Evolutionary conservation across 2,888 invertebrate species (phyloP).

Genomic region (Chrysodeixis includens): DNA sequence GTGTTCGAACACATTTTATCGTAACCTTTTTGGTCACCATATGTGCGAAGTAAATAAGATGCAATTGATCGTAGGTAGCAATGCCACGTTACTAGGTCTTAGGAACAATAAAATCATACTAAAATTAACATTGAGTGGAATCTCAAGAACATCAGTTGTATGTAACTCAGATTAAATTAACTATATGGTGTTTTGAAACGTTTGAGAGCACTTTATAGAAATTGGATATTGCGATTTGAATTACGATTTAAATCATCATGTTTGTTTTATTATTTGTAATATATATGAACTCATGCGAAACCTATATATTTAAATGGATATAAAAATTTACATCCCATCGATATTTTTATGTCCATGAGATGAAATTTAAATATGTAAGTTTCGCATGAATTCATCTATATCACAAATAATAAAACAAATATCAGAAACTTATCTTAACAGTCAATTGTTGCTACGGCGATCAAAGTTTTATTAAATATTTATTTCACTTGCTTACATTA

Average conservation of each 20-base stretch:
- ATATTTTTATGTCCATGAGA: no score
- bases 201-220: constrained; percentile 29
- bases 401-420: no score
- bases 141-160: constrained; percentile 71
- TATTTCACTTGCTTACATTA: not conserved
- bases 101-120: constrained; percentile 51
- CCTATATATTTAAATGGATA: no score
- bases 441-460: not conserved
- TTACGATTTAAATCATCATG: no score
- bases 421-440: constrained; percentile 1
- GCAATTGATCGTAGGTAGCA: constrained; percentile 64
- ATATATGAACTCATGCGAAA: no score
- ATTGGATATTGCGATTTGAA: constrained; percentile 22
- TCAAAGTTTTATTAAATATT: not conserved
- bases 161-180: constrained; percentile 53
- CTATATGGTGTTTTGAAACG: constrained; percentile 15
- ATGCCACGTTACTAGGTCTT: constrained; percentile 61
- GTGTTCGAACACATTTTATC: not conserved
- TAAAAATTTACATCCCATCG: no score
- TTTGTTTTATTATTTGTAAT: no score
- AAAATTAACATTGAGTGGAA: constrained; percentile 47
- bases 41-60: constrained; percentile 42
- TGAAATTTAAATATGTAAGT: no score
- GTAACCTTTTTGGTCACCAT: constrained; percentile 36
- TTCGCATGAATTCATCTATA: no score